Base-by-base conservation (phyloP, 1,140 invertebrate species). In the Holotrichia oblita region DNA sequence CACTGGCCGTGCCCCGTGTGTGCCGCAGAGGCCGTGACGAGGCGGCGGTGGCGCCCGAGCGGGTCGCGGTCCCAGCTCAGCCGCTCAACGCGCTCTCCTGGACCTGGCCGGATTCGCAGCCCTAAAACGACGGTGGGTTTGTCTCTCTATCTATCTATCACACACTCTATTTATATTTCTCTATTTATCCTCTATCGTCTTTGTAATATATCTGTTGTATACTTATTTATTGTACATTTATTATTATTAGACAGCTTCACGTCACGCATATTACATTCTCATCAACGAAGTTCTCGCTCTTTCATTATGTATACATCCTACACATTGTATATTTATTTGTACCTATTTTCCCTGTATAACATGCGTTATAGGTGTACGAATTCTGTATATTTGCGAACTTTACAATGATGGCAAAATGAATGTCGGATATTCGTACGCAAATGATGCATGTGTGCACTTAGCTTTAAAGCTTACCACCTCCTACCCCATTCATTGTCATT, bases 71-170 rank as follows among this genome's bases (percentile, higher is more conserved):
- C 79, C 82, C 80, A 74, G 81, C 83, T 42, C 75, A 76, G 78
- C 84, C 84, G 72, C 83, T 84, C 80, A 84, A 69, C 77, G 80
- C 81, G 78, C 81, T 85, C 77, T 84, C 83, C 82, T 85, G 84
- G 84, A 85, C 83, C 83, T 85, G 84, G 84, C 83, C 84, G 83
- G 84, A 84, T 77, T 81, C 84, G 80, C 82, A 84, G 81, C 82
- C 83, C 82, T 84, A 80, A 34, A 34, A 84, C 81, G 81, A 84
- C 81, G 82, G 83, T 84, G 84, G 81, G 83, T 82, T 61, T 72
- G 14, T 72, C 40, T 76, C 17, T 79, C 78, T 69, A 55, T 17
- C 48, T 55, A 55, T 55, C 48, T 48, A 48, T n/a, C 44, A 17
- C n/a, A 17, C 48, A 55, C 48, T 17, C 48, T 55, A 55, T 55